These are phyloP conservation scores for Hyles lineata DNA, from an alignment of 2,888 invertebrate species.

Conservation along the genomic window DNA sequence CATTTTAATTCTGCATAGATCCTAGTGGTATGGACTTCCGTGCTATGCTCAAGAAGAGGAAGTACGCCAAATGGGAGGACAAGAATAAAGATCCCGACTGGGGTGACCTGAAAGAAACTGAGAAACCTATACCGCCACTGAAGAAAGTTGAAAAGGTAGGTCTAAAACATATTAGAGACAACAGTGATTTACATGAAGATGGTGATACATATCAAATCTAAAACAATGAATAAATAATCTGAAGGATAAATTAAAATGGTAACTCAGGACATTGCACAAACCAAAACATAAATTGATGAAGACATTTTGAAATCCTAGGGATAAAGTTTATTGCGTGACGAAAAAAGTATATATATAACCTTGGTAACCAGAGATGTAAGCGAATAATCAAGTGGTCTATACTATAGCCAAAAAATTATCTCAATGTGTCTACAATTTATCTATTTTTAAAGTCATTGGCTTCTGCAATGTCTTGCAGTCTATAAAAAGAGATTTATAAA, in stretches of 20 bases:
- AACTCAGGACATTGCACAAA: constrained; percentile 16
- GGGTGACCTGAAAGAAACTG: constrained; percentile 96
- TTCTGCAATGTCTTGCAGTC: constrained; percentile 53
- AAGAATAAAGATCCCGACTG: constrained; percentile 96
- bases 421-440: constrained; percentile 8
- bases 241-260: constrained; percentile 11
- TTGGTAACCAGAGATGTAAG: neutral
- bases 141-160: constrained; percentile 98
- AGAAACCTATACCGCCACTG: constrained; percentile 93
- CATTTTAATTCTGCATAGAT: constrained; percentile 82
- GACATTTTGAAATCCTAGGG: no score
- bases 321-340: no score
- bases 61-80: constrained; percentile 96
- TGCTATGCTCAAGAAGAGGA: constrained; percentile 98
- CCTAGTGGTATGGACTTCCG: constrained; percentile 99
- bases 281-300: neutral
- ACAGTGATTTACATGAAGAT: constrained; percentile 18
- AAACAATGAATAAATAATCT: constrained; percentile 35
- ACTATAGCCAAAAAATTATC: constrained; percentile 28
- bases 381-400: neutral
- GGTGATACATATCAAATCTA: constrained; percentile 29
- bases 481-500: constrained; percentile 51
- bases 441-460: constrained; percentile 35
- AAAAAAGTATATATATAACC: neutral
- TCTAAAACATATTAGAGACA: constrained; percentile 38